phyloP scores from a whole-genome alignment of 2,888 invertebrate species.

The Agriopis aurantiaria region DNA sequence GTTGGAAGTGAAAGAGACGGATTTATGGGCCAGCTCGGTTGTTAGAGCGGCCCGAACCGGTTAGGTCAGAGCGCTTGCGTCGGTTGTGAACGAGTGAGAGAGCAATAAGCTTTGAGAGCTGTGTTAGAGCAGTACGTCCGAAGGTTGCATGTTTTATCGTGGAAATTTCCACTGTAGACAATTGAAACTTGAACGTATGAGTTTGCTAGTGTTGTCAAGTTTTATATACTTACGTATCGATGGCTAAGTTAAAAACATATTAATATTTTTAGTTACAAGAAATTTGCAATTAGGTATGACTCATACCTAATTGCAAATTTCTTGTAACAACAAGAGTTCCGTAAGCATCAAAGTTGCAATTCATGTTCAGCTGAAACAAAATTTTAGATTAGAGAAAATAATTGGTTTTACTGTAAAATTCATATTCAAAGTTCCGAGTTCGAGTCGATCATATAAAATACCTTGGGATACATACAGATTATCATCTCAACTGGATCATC shows the following conservation, averaged over 20 bases:
- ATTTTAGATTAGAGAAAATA: not conserved
- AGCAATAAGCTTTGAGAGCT: slow-evolving; percentile 55
- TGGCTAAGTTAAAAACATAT: slow-evolving; percentile 23
- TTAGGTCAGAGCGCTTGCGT: slow-evolving; percentile 83
- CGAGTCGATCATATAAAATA: no score
- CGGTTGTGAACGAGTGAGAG: slow-evolving; percentile 71
- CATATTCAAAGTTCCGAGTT: no score
- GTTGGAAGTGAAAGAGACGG: slow-evolving; percentile 69
- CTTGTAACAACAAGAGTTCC: slow-evolving; percentile 2
- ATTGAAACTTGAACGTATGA: slow-evolving; percentile 81
- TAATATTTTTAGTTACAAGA: not conserved
- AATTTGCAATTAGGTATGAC: no score
- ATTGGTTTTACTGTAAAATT: no score
- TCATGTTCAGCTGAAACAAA: not conserved
- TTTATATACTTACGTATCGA: slow-evolving; percentile 52
- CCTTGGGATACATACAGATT: no score
- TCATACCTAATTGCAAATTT: no score
- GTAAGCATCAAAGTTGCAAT: slow-evolving; percentile 10
- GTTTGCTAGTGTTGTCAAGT: slow-evolving; percentile 59
- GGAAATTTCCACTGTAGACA: slow-evolving; percentile 86
- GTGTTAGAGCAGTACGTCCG: slow-evolving; percentile 66
- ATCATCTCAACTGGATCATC: no score
- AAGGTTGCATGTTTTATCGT: slow-evolving; percentile 83
- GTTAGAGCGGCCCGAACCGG: slow-evolving; percentile 70
- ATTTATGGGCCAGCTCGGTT: slow-evolving; percentile 53